Conservation (phyloP, 2,888 invertebrate species). For the Pollenia griseotomentosa region DNA sequence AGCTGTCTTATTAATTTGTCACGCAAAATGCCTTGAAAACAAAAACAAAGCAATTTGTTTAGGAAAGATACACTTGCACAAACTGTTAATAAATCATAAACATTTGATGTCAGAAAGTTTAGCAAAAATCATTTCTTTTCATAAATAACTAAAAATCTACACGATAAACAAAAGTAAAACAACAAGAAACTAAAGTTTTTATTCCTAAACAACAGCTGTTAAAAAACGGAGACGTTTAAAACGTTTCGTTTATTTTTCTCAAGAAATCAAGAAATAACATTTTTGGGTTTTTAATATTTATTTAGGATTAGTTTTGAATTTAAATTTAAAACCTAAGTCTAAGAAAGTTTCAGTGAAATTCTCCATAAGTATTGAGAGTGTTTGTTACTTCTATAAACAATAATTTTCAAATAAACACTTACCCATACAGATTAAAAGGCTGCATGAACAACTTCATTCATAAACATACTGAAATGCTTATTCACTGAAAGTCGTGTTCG, state of each 20-base stretch:
- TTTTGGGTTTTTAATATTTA: slow-evolving; percentile 26
- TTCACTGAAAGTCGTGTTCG: no score
- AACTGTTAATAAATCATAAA: slow-evolving; percentile 68
- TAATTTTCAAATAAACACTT: not conserved
- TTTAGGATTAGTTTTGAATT: slow-evolving; percentile 56
- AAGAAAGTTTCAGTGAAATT: slow-evolving; percentile 21
- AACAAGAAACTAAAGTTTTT: slow-evolving; percentile 22
- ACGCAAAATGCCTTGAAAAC: slow-evolving; percentile 39
- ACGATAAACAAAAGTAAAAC: slow-evolving; percentile 24
- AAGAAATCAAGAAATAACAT: slow-evolving; percentile 33
- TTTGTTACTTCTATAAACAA: slow-evolving; percentile 31
- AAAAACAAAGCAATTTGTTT: slow-evolving; percentile 57
- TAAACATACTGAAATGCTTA: no score
- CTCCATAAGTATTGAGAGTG: slow-evolving; percentile 31
- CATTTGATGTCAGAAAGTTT: slow-evolving; percentile 70
- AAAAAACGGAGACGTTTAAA: slow-evolving; percentile 43
- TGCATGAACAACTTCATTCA: no score
- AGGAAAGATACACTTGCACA: slow-evolving; percentile 15
- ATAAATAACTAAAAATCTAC: slow-evolving; percentile 25
- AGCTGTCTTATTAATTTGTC: slow-evolving; percentile 72
- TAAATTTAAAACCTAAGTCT: slow-evolving; percentile 4
- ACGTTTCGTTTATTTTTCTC: slow-evolving; percentile 31
- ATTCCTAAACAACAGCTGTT: slow-evolving; percentile 51
- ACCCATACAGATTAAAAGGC: not conserved
- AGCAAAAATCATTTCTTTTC: slow-evolving; percentile 62